Percentiles rank a stretch among this genome's conserved stretches.
Evolutionary conservation across 1,140 invertebrate species (phyloP).

Genomic region (Palaemon carinicauda): DNA sequence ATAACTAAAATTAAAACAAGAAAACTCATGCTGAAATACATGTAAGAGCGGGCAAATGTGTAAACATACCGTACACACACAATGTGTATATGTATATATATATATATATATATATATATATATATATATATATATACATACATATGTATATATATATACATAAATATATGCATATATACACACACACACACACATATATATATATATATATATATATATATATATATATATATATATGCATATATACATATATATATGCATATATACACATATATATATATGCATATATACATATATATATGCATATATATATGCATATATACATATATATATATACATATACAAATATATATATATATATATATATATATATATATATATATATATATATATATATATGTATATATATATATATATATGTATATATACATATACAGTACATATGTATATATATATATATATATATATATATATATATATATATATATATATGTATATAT

Average conservation of each 20-base stretch:
- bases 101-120: neutral
- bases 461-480: neutral
- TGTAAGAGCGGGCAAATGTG: too few relatives aligned
- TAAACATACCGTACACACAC: too few relatives aligned
- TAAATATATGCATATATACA: neutral
- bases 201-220: neutral
- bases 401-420: neutral
- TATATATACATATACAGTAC: neutral
- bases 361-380: neutral
- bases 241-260: neutral
- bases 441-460: neutral
- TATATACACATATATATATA: too few relatives aligned
- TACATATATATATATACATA: conserved; percentile 2
- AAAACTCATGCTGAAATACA: too few relatives aligned
- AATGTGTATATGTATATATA: neutral
- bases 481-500: neutral
- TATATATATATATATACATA: neutral
- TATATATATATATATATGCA: conserved; percentile 9
- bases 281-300: neutral
- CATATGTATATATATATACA: neutral
- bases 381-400: conserved; percentile 4
- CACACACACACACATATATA: neutral
- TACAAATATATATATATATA: neutral
- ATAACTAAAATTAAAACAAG: too few relatives aligned
- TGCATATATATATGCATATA: neutral